Evolutionary conservation across 1,140 invertebrate species (phyloP), one percentile per base, ranked within the genome.

Genomic region (Ptiloglossa arizonensis): DNA sequence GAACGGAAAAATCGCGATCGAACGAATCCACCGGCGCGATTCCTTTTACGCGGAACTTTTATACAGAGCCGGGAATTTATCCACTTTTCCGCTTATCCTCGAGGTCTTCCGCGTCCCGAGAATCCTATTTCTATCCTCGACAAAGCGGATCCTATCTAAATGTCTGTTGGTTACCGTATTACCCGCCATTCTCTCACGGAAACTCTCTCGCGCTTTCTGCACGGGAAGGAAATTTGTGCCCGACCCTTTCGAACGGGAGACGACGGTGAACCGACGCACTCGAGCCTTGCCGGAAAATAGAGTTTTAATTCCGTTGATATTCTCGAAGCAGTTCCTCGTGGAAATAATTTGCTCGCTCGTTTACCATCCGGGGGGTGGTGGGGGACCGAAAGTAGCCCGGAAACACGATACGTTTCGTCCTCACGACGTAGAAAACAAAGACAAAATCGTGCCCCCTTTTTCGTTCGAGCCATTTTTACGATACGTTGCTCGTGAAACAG

Each of bases 121-220:
- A 77, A 77, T 77, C 74, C 57, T 63, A 71, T 77, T 77, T 68
- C 74, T 71, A 32, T 46, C 24, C 75, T 15, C 46, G 35, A 19
- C 54, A 32, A 62, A 77, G 56, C 75, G 54, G 44, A 62, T 77
- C 57, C 24, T 52, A 70, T 62, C 67, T 77, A 77, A 77, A 77
- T 52, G 74, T 70, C 67, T 50, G 57, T 70, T 62, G 67, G 35
- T 77, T 60, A 70, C 67, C 74, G 56, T 44, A 62, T 62, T 52
- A 70, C 66, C 56, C 15, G 29, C 11, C 56, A n/a, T 60, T 67
- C 32, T 57, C 66, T 41, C 57, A 6, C 29, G 56, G 1, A 35
- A 32, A 2, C 13, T 70, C 19, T 41, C 41, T 41, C 41, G 13
- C 41, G n/a, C 9, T 35, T 6, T 24, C 41, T 29, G 24, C 38